Evolutionary conservation across 2,797 vertebrate genomes (phyloP).

Genomic region (Pseudochaenichthys georgianus): DNA sequence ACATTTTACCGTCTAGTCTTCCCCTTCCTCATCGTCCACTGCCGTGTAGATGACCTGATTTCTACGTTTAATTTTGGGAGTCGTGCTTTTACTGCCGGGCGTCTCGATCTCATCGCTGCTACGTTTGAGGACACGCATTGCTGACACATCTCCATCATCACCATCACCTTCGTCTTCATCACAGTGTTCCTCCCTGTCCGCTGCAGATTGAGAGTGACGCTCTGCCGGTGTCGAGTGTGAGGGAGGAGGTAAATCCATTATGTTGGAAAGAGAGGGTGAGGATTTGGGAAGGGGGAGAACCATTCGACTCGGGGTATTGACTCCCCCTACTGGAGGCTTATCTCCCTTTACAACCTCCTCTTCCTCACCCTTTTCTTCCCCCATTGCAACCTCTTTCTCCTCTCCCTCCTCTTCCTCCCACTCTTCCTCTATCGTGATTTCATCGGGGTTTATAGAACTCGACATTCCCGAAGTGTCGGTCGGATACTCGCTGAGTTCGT

Average conservation of each 20-base stretch:
- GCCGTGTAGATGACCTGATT: constrained; percentile 94
- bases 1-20: constrained; percentile 48
- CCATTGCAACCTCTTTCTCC: constrained; percentile 4
- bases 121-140: constrained; percentile 86
- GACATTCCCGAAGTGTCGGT: constrained; percentile 91
- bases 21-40: constrained; percentile 84
- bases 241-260: constrained; percentile 71
- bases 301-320: constrained; percentile 71
- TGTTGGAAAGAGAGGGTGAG: constrained; percentile 33
- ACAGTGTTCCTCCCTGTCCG: constrained; percentile 31
- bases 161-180: neutral
- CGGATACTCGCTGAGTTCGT: constrained; percentile 92
- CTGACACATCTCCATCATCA: constrained; percentile 28
- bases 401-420: constrained; percentile 86
- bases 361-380: constrained; percentile 34
- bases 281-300: constrained; percentile 81
- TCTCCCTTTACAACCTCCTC: constrained; percentile 27
- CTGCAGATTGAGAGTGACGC: constrained; percentile 3
- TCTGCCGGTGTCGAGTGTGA: constrained; percentile 64
- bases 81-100: constrained; percentile 70
- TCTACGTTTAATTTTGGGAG: constrained; percentile 92
- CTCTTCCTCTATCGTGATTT: constrained; percentile 95
- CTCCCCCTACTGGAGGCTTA: constrained; percentile 32
- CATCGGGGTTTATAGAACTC: constrained; percentile 93
- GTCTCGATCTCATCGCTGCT: constrained; percentile 76